A percentile compares a stretch with the other conserved stretches of the same genome.
Evolutionary conservation across 2,888 invertebrate genomes (phyloP).

Genomic region (Lepidocyrtoides sp.): DNA sequence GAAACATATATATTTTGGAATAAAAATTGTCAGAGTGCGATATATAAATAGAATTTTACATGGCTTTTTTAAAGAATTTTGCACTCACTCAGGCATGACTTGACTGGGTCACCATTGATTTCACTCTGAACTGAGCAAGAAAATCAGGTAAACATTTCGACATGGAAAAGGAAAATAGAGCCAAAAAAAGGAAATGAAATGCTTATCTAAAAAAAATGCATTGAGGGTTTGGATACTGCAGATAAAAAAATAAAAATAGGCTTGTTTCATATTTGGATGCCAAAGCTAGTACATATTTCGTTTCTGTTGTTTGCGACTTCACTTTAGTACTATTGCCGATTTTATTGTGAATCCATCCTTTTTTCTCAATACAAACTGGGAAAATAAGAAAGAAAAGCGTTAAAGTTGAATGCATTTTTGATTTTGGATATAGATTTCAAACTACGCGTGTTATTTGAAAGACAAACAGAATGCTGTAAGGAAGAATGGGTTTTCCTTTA

Average conservation of each 20-base stretch:
- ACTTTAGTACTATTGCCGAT: not conserved
- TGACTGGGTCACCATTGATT: conserved; percentile 53
- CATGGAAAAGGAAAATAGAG: not conserved
- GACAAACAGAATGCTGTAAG: not conserved
- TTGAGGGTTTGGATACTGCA: not conserved
- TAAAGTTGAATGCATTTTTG: conserved; percentile 14
- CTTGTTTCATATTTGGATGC: not conserved
- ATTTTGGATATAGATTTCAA: conserved; percentile 16
- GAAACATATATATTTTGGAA: not conserved
- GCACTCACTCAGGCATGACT: conserved; percentile 52
- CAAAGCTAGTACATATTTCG: not conserved
- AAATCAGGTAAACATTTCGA: conserved; percentile 36
- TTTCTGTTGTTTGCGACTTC: not conserved
- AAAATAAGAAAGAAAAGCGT: not conserved
- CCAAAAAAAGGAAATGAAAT: not conserved
- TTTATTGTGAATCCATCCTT: conserved; percentile 2
- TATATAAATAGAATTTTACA: not conserved
- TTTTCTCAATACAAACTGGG: not conserved
- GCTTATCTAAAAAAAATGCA: not conserved
- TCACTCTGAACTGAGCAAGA: conserved; percentile 4
- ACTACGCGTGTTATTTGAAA: not conserved
- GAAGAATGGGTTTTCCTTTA: conserved; percentile 18
- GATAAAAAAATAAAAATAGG: not conserved
- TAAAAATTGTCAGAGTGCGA: not conserved
- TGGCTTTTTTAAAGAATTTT: conserved; percentile 31